phyloP scores from a whole-genome alignment of 2,888 invertebrate species.

The Coelopa pilipes region DNA sequence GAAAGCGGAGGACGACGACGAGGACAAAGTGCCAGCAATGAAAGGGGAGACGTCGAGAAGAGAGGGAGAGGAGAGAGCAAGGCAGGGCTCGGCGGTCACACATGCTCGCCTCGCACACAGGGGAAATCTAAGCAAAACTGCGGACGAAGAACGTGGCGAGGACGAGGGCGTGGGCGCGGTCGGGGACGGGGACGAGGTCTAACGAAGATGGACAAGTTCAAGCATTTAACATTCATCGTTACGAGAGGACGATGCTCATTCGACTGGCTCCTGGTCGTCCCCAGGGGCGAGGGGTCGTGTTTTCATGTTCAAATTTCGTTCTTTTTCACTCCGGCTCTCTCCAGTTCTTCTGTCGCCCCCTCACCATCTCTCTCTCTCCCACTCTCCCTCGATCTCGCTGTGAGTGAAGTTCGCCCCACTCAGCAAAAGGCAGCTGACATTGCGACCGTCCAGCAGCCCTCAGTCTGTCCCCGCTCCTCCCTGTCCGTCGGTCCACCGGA shows the following conservation, averaged over 20 bases:
- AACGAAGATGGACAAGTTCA: slow-evolving; percentile 35
- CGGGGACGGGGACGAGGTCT: slow-evolving; percentile 10
- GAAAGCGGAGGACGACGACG: neutral
- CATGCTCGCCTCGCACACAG: neutral
- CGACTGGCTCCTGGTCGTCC: neutral
- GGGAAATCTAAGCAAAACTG: slow-evolving; percentile 32
- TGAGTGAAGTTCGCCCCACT: neutral
- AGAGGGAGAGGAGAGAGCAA: neutral
- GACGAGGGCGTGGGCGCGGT: neutral
- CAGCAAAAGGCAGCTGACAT: slow-evolving; percentile 17
- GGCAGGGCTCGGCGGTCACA: neutral
- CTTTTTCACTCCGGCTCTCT: neutral
- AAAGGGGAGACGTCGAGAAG: neutral
- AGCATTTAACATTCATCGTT: slow-evolving; percentile 20
- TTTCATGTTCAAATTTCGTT: slow-evolving; percentile 19
- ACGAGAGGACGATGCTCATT: slow-evolving; percentile 3
- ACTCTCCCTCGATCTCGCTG: neutral
- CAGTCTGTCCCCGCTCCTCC: neutral
- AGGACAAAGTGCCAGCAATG: neutral
- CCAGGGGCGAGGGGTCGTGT: neutral
- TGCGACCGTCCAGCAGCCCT: neutral
- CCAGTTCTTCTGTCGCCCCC: neutral
- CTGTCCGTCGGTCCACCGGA: neutral
- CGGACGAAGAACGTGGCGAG: slow-evolving; percentile 8
- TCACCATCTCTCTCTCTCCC: neutral